phyloP scores from a whole-genome alignment of 2,888 invertebrate genomes.

The Sesia apiformis region DNA sequence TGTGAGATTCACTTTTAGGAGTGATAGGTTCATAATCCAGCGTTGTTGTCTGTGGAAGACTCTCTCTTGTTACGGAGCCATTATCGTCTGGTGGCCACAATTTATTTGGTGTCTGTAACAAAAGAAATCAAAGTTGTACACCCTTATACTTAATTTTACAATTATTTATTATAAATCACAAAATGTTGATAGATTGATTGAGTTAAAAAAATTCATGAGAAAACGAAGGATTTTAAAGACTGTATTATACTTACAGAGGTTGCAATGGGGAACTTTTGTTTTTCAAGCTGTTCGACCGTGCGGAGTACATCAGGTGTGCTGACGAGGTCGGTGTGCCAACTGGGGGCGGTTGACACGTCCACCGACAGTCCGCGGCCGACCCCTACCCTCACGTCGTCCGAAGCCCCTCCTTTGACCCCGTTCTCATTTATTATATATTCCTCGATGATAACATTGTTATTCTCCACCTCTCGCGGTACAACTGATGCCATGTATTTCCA shows the following conservation, averaged over 20 bases:
- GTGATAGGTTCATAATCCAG: constrained; percentile 49
- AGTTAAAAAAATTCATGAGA: too few relatives aligned
- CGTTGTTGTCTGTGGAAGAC: constrained; percentile 18
- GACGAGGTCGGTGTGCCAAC: constrained; percentile 39
- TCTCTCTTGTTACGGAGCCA: constrained; percentile 12
- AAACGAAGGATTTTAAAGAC: too few relatives aligned
- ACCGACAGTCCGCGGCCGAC: constrained; percentile 33
- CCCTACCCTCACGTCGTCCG: constrained; percentile 15
- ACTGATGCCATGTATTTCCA: constrained; percentile 41
- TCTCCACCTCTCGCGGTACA: constrained; percentile 52
- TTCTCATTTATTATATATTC: constrained; percentile 39
- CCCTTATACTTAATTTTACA: background rate
- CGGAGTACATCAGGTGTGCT: constrained; percentile 65
- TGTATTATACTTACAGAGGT: constrained; percentile 29
- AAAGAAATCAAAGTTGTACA: background rate
- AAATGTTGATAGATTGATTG: too few relatives aligned
- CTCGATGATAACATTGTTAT: constrained; percentile 41
- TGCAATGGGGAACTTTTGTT: constrained; percentile 38
- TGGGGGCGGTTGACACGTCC: constrained; percentile 36
- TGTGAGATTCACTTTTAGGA: constrained; percentile 55
- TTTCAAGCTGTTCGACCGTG: constrained; percentile 61
- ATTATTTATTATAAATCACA: background rate
- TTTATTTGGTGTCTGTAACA: background rate
- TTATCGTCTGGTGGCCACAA: constrained; percentile 11
- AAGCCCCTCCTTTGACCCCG: constrained; percentile 13